phyloP scores from a whole-genome alignment of 2,888 invertebrate genomes.

The Megastigmus dorsalis region DNA sequence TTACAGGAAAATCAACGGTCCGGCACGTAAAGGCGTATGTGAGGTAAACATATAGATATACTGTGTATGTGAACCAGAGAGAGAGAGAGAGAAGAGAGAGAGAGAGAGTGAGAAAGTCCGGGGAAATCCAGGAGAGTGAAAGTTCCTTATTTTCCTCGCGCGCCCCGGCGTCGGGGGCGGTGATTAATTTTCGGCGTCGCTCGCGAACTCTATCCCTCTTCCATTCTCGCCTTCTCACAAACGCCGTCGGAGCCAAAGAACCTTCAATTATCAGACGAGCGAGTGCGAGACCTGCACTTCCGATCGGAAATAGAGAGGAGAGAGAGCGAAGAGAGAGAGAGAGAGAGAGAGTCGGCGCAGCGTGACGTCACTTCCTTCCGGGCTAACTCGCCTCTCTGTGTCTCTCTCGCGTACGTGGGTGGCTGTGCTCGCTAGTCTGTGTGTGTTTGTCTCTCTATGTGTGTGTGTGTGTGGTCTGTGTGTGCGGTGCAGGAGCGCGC shows the following conservation, averaged over 20 bases:
- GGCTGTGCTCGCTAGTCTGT: background rate
- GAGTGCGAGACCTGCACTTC: constrained; percentile 49
- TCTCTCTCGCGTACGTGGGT: background rate
- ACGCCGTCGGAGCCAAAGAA: constrained; percentile 32
- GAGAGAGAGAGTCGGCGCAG: constrained; percentile 51
- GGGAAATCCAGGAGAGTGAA: constrained; percentile 1
- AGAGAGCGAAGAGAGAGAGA: no score
- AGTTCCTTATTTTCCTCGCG: constrained; percentile 28
- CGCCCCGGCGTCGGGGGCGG: background rate
- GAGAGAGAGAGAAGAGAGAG: background rate
- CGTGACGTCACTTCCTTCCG: constrained; percentile 58
- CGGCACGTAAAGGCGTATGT: no score
- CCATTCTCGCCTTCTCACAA: no score
- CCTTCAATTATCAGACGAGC: constrained; percentile 57
- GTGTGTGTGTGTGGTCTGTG: background rate
- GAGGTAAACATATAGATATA: background rate
- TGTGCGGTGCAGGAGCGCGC: background rate
- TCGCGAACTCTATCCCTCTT: background rate
- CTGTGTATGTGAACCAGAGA: background rate
- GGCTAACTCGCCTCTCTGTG: background rate
- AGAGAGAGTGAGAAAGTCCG: background rate
- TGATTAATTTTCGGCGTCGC: constrained; percentile 43
- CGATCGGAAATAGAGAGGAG: constrained; percentile 59
- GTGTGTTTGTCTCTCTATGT: background rate
- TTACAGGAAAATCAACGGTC: constrained; percentile 35